These are phyloP conservation scores for Scolopax rusticola DNA, from an alignment of 2,797 vertebrate genomes.

Conservation along the genomic window DNA sequence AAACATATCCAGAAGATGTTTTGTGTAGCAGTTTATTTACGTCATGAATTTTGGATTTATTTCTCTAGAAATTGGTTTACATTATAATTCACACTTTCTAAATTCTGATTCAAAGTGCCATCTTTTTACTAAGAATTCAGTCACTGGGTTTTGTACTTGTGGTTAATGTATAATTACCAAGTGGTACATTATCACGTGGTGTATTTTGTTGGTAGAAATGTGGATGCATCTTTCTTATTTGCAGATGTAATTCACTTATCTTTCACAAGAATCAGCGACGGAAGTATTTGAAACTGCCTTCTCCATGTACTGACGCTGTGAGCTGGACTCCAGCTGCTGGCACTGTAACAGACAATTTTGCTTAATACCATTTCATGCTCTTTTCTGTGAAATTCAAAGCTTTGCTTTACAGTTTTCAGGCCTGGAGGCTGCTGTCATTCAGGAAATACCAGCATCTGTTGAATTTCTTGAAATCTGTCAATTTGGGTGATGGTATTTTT, in stretches of 20 bases:
- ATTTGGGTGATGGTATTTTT: neutral
- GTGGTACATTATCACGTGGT: neutral
- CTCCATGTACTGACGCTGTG: neutral
- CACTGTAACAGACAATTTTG: neutral
- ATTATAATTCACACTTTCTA: neutral
- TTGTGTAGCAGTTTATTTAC: neutral
- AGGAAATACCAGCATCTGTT: neutral
- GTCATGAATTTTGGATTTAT: neutral
- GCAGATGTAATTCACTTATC: neutral
- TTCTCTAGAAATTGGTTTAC: neutral
- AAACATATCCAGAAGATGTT: neutral
- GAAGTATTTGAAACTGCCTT: neutral
- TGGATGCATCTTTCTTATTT: neutral
- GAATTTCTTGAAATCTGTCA: neutral
- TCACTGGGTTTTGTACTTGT: neutral
- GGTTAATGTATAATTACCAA: neutral
- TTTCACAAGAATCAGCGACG: neutral
- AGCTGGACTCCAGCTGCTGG: neutral
- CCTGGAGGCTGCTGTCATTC: neutral
- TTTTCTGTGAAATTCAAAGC: neutral
- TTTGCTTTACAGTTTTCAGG: neutral
- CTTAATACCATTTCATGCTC: neutral
- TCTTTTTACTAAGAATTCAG: neutral
- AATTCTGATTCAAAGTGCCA: neutral
- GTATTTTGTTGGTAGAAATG: neutral